Evolutionary conservation across 2,888 invertebrate species (phyloP).

Genomic region (Julus scandinavius): DNA sequence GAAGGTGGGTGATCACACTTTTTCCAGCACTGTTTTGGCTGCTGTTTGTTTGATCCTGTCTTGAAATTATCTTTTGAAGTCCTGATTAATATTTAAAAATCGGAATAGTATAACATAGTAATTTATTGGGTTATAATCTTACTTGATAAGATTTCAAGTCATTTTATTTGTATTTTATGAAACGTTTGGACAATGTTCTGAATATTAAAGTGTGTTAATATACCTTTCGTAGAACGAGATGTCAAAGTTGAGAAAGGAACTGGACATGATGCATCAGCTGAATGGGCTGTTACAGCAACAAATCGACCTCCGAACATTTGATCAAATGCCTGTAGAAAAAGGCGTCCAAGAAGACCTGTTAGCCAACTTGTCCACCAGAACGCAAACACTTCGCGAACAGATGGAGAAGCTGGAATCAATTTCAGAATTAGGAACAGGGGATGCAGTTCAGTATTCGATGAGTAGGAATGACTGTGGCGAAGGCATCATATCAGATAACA

Average conservation of each 20-base stretch:
- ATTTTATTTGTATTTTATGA: too few relatives aligned
- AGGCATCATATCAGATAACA: background rate
- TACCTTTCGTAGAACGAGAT: conserved; percentile 62
- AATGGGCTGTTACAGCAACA: background rate
- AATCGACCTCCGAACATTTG: background rate
- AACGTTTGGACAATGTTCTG: too few relatives aligned
- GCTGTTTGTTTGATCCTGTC: background rate
- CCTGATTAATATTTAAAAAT: too few relatives aligned
- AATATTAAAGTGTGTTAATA: background rate
- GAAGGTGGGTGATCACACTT: background rate
- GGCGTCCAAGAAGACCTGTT: background rate
- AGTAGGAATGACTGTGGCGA: background rate
- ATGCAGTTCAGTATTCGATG: background rate
- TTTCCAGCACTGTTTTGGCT: too few relatives aligned
- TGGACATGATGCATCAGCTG: background rate
- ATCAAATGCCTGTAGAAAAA: background rate
- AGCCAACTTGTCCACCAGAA: background rate
- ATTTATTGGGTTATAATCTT: too few relatives aligned
- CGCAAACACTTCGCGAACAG: conserved; percentile 62
- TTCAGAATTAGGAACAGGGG: background rate
- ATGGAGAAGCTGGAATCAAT: background rate
- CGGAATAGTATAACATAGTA: too few relatives aligned
- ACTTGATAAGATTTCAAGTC: too few relatives aligned
- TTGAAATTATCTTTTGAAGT: background rate
- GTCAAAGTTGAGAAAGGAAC: background rate